Percentiles rank a stretch among this genome's conserved stretches.
These are phyloP conservation scores for Choristoneura fumiferana DNA, from an alignment of 1,140 invertebrate species.

Conservation along the genomic window DNA sequence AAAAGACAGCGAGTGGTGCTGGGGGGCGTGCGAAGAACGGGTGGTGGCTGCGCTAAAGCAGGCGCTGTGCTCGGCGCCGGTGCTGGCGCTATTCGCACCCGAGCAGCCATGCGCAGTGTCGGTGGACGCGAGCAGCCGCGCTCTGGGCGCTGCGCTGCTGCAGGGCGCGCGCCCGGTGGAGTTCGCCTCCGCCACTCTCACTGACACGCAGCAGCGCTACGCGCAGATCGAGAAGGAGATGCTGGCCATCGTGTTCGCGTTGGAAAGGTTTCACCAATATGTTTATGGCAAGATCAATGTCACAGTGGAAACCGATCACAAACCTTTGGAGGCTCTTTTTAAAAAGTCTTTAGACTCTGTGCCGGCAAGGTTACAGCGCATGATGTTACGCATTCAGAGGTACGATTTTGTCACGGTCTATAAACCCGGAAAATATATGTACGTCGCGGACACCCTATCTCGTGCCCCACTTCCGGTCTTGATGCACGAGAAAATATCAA, in stretches of 20 bases:
- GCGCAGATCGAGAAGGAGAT: slow-evolving; percentile 54
- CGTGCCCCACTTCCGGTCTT: too few species aligned
- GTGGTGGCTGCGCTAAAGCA: slow-evolving; percentile 12
- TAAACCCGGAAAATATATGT: neutral
- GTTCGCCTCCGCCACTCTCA: too few species aligned
- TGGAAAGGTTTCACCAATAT: neutral
- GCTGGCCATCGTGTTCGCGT: neutral
- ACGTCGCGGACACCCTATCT: neutral
- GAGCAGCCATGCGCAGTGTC: neutral
- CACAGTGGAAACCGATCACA: neutral
- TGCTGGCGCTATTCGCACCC: slow-evolving; percentile 11
- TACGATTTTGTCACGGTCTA: neutral
- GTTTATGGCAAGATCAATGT: neutral
- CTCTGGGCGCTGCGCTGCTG: slow-evolving; percentile 12
- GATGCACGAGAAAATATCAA: too few species aligned
- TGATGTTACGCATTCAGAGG: neutral
- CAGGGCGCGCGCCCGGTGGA: slow-evolving; percentile 15
- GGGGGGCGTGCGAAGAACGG: neutral
- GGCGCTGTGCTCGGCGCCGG: slow-evolving; percentile 6
- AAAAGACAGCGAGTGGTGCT: slow-evolving; percentile 15
- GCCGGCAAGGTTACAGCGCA: neutral
- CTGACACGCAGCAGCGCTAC: too few species aligned
- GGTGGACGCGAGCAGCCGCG: slow-evolving; percentile 7
- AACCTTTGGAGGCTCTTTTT: neutral
- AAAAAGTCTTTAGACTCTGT: neutral